A percentile compares a stretch with the other conserved stretches of the same genome.
These are phyloP conservation scores for Semnornis frantzii DNA, from an alignment of 2,113 vertebrate species.

Conservation along the genomic window DNA sequence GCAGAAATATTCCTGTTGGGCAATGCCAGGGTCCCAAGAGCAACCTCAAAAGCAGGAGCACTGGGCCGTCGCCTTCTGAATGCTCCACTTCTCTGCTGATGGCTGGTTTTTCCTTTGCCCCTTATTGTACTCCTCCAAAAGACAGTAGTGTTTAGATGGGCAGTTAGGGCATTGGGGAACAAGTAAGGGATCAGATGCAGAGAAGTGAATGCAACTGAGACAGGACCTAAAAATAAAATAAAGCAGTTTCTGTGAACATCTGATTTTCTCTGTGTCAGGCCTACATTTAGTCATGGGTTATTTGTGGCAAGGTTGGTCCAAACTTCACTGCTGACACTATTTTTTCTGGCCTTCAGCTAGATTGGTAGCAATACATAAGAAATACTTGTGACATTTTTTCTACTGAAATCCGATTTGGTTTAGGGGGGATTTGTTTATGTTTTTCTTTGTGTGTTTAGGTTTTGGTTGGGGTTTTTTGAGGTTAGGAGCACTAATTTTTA, in stretches of 20 bases:
- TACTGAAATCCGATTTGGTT: not conserved
- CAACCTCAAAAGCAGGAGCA: not conserved
- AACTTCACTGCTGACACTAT: not conserved
- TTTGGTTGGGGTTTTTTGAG: not conserved
- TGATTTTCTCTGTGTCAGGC: not conserved
- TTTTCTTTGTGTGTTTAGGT: not conserved
- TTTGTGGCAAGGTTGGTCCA: not conserved
- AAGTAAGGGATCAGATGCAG: not conserved
- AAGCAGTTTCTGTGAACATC: not conserved
- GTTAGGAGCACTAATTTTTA: not conserved
- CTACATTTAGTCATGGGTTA: not conserved
- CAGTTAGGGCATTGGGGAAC: not conserved
- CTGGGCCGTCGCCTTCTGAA: not conserved
- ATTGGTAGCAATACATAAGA: not conserved
- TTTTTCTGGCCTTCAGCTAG: not conserved
- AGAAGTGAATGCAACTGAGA: not conserved
- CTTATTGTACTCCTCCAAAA: not conserved
- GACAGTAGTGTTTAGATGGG: not conserved
- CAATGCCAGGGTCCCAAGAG: slow-evolving; percentile 40
- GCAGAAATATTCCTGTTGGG: slow-evolving; percentile 60
- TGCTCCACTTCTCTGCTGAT: slow-evolving; percentile 3
- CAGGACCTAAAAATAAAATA: not conserved
- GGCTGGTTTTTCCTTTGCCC: not conserved
- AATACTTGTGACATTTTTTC: not conserved
- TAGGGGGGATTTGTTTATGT: not conserved